Evolutionary conservation across 2,113 vertebrate genomes (phyloP).

Genomic region (Hippolais icterina): DNA sequence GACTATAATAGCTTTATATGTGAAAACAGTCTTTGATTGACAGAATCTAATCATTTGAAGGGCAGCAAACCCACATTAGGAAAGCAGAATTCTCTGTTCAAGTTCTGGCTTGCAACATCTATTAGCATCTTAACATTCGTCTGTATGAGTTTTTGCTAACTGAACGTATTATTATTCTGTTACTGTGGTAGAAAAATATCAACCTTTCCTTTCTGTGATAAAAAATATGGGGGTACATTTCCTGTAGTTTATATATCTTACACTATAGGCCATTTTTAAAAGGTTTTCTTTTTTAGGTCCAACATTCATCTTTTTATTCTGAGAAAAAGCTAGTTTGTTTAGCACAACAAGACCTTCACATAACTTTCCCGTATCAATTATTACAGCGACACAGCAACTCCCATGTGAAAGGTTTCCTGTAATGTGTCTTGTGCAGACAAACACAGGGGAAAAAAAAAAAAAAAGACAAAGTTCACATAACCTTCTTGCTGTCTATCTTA

Average conservation of each 20-base stretch:
- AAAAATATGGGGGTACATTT: constrained; percentile 70
- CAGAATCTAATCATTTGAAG: constrained; percentile 77
- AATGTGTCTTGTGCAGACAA: constrained; percentile 49
- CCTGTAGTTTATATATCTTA: constrained; percentile 67
- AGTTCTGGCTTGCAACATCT: constrained; percentile 64
- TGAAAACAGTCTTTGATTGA: constrained; percentile 75
- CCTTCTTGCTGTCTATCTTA: constrained; percentile 23
- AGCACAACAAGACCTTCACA: constrained; percentile 75
- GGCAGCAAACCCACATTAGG: constrained; percentile 70
- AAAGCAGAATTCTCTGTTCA: constrained; percentile 60
- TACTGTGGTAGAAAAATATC: constrained; percentile 64
- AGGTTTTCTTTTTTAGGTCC: constrained; percentile 49
- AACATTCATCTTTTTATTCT: constrained; percentile 70
- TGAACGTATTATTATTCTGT: constrained; percentile 68
- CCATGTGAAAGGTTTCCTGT: constrained; percentile 72
- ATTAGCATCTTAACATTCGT: constrained; percentile 55
- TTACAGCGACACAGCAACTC: constrained; percentile 57
- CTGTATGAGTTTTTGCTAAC: constrained; percentile 72
- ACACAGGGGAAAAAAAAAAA: background rate
- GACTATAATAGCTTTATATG: constrained; percentile 72
- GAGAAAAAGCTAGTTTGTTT: constrained; percentile 69
- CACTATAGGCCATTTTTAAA: constrained; percentile 64
- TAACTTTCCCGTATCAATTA: constrained; percentile 77
- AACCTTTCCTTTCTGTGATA: constrained; percentile 65
- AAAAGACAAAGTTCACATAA: constrained; percentile 41